A percentile compares a stretch with the other conserved stretches of the same genome.
These are phyloP conservation scores for Drosophila mulleri DNA, from an alignment of 2,888 invertebrate species.

Conservation along the genomic window DNA sequence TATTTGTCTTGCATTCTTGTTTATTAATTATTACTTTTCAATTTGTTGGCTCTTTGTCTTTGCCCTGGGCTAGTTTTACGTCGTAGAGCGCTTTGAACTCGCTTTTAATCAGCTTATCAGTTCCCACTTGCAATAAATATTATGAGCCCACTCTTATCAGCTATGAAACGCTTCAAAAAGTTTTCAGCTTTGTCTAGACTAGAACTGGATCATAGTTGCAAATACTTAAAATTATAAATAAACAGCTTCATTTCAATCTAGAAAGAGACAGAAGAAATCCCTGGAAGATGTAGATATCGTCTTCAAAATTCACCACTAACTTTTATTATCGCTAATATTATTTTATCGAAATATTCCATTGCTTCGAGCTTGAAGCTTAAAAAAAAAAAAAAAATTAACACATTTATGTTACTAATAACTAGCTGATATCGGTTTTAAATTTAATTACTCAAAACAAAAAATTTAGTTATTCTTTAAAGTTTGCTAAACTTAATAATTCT, in stretches of 20 bases:
- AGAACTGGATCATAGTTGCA: conserved; percentile 5
- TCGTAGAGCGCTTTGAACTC: conserved; percentile 42
- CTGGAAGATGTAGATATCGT: background rate
- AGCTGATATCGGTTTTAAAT: background rate
- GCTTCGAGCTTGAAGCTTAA: too few relatives aligned
- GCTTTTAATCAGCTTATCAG: conserved; percentile 45
- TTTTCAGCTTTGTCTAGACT: conserved; percentile 27
- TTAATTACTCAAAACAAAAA: too few relatives aligned
- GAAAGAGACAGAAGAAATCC: background rate
- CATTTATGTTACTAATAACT: background rate
- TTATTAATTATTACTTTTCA: conserved; percentile 16
- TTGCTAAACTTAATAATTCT: too few relatives aligned
- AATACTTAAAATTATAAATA: background rate
- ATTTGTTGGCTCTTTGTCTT: conserved; percentile 30
- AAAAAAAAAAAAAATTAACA: background rate
- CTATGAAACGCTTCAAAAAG: conserved; percentile 1
- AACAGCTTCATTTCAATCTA: background rate
- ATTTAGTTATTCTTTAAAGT: too few relatives aligned
- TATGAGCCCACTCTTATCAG: conserved; percentile 43
- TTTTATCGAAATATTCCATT: background rate
- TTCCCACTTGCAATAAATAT: conserved; percentile 21
- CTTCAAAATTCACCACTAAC: background rate
- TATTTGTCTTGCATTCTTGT: conserved; percentile 3
- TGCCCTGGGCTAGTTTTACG: conserved; percentile 16
- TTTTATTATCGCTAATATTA: background rate